These are phyloP conservation scores for Diaperis boleti DNA, from an alignment of 2,888 invertebrate genomes.

Conservation along the genomic window DNA sequence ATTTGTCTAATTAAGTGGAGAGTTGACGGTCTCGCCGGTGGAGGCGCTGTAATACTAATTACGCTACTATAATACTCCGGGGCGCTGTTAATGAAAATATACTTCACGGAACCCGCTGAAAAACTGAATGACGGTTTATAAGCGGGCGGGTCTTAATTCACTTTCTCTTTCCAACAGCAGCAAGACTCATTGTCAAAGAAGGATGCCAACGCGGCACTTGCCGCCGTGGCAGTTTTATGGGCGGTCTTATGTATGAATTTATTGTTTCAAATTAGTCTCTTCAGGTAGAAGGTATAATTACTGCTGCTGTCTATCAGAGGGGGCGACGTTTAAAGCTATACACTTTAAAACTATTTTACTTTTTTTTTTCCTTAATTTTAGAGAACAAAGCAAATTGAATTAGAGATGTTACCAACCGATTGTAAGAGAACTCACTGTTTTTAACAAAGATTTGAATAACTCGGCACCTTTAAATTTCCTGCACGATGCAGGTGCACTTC, in stretches of 20 bases:
- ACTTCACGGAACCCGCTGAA: conserved; percentile 54
- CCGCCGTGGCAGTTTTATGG: conserved; percentile 33
- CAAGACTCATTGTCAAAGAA: conserved; percentile 1
- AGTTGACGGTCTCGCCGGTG: conserved; percentile 56
- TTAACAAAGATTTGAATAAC: no score
- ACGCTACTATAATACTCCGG: conserved; percentile 60
- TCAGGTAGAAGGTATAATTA: not conserved
- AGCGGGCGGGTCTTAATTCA: conserved; percentile 44
- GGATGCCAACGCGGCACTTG: conserved; percentile 6
- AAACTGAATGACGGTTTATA: conserved; percentile 54
- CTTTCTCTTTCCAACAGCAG: conserved; percentile 37
- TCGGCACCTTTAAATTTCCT: not conserved
- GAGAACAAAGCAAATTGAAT: no score
- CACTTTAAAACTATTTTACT: no score
- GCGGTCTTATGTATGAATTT: conserved; percentile 31
- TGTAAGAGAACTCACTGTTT: no score
- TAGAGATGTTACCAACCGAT: no score
- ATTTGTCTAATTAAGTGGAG: conserved; percentile 59
- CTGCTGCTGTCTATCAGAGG: no score
- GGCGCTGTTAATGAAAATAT: conserved; percentile 63
- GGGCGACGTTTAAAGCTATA: no score
- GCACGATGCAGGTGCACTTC: not conserved
- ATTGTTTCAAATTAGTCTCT: conserved; percentile 12
- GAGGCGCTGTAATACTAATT: conserved; percentile 61
- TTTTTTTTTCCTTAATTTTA: no score